phyloP scores from a whole-genome alignment of 2,888 invertebrate genomes.

The Drosophila kokeensis region DNA sequence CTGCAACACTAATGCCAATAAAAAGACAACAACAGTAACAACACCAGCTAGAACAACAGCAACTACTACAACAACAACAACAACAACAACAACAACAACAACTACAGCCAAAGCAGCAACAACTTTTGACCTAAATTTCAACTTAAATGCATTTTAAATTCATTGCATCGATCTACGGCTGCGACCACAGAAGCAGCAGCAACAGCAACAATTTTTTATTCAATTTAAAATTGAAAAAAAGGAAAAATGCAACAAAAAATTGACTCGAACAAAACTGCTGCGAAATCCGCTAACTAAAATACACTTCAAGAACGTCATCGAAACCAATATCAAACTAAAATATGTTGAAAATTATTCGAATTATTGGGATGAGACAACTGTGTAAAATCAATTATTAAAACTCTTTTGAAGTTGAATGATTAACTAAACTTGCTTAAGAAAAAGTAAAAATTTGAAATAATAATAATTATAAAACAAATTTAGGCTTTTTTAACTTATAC shows the following conservation, averaged over 20 bases:
- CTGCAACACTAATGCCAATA: slow-evolving; percentile 55
- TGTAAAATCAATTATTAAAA: background rate
- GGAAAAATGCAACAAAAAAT: slow-evolving; percentile 21
- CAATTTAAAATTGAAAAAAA: slow-evolving; percentile 64
- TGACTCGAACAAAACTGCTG: slow-evolving; percentile 19
- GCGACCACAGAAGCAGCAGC: slow-evolving; percentile 51
- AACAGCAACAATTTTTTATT: slow-evolving; percentile 47
- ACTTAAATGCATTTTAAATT: slow-evolving; percentile 78
- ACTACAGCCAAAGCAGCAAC: slow-evolving; percentile 52
- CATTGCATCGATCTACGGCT: slow-evolving; percentile 74
- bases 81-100: slow-evolving; percentile 42
- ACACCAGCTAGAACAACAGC: slow-evolving; percentile 28
- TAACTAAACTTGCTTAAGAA: background rate
- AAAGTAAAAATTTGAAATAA: no score
- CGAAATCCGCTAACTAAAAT: slow-evolving; percentile 15
- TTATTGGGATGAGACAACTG: background rate
- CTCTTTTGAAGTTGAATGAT: background rate
- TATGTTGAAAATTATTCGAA: background rate
- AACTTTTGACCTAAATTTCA: slow-evolving; percentile 76
- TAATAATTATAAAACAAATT: background rate
- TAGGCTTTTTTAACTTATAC: background rate
- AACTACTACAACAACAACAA: slow-evolving; percentile 40
- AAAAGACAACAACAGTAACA: slow-evolving; percentile 44
- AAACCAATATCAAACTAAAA: background rate
- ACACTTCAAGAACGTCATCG: slow-evolving; percentile 12